phyloP scores from a whole-genome alignment of 2,113 vertebrate genomes.

The Zingel zingel region DNA sequence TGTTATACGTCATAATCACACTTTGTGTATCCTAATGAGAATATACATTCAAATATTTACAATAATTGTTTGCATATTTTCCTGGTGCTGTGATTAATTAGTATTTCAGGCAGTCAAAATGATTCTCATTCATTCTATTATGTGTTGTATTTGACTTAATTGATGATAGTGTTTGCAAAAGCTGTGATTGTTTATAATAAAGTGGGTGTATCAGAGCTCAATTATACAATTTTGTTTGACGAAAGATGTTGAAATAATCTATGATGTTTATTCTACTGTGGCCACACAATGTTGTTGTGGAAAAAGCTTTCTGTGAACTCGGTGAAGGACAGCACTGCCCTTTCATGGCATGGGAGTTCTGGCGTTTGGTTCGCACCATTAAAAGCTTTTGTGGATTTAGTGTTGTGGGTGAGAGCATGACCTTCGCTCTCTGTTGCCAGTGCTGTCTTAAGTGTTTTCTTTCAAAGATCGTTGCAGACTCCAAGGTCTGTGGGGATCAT shows the following conservation, averaged over 20 bases:
- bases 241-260: conserved; percentile 22
- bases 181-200: conserved; percentile 55
- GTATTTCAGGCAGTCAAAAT: conserved; percentile 14
- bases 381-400: conserved; percentile 67
- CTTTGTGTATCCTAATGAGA: conserved; percentile 34
- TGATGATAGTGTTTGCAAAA: conserved; percentile 1
- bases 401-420: conserved; percentile 67
- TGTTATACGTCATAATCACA: conserved; percentile 31
- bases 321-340: conserved; percentile 57
- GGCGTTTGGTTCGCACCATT: conserved; percentile 59
- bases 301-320: conserved; percentile 36
- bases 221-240: neutral
- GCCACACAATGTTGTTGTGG: conserved; percentile 42
- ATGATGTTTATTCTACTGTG: conserved; percentile 32
- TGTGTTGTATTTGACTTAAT: conserved; percentile 24
- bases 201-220: conserved; percentile 32
- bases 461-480: conserved; percentile 38
- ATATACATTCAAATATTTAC: conserved; percentile 44
- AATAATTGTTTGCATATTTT: conserved; percentile 36
- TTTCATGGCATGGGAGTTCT: conserved; percentile 48
- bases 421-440: conserved; percentile 58
- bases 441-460: conserved; percentile 54
- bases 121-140: conserved; percentile 15
- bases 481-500: conserved; percentile 39
- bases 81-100: conserved; percentile 28